Evolutionary conservation across 2,888 invertebrate species (phyloP), one percentile per base, ranked within the genome.

Genomic region (Drosophila testacea): DNA sequence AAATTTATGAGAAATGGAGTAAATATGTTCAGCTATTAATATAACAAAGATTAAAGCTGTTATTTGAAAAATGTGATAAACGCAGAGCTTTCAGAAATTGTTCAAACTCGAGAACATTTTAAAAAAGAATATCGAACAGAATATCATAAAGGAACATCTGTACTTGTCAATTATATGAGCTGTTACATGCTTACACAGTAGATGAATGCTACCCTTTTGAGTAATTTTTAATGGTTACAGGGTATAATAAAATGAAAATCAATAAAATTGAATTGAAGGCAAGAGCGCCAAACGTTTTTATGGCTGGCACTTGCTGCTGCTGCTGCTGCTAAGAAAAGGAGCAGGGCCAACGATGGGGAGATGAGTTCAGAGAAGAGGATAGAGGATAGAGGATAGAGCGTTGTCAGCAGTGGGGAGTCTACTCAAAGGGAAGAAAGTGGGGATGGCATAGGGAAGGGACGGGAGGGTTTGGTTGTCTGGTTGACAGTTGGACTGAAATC

Each of bases 201-300:
- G 42, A 22, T 36, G 36, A 38, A 32, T 6, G 50, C 34, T 55
- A 51, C 42, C 44, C 54, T 13, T 22, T 36, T 42, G 16, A n/a
- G 47, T 34, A 22, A 11, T 7, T n/a, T 38, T 38, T 32, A 7
- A 32, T 47, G 13, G 13, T 30, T 39, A 41, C 39, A 72, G 73
- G 73, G 73, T 77, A 77, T 61, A 69, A 66, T 74, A 69, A 70
- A 71, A 79, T 62, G 70, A 86, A 84, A 85, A 88, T 85, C 84
- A 86, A 85, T 85, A 85, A 86, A 88, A 86, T 86, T 83, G 84
- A 87, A 85, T 83, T 76, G 84, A 71, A 79, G 76, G 69, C 71
- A 55, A 65, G 54, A 65, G 73, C 63, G 71, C 38, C 73, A 77
- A 85, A 77, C 80, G 83, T 69, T 88, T 88, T 88, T 77, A 83